phyloP scores from a whole-genome alignment of 2,113 vertebrate species.

The Perca flavescens region DNA sequence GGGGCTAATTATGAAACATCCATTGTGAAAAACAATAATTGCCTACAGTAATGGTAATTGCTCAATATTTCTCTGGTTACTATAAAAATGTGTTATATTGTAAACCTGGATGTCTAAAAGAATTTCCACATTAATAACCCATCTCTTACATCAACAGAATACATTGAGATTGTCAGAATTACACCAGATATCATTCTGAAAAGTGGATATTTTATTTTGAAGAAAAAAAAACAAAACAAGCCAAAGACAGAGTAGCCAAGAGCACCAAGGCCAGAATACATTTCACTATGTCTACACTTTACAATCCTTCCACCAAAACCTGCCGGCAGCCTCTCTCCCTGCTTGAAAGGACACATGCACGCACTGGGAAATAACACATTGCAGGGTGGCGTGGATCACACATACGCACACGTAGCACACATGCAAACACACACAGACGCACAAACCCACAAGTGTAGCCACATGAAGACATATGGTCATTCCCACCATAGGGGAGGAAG shows the following conservation, averaged over 20 bases:
- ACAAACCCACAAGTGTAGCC: conserved; percentile 45
- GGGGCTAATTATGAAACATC: conserved; percentile 39
- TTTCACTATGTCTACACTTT: conserved; percentile 15
- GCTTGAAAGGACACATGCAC: conserved; percentile 55
- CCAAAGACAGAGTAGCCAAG: neutral
- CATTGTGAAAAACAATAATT: conserved; percentile 55
- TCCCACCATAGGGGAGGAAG: conserved; percentile 55
- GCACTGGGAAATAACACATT: conserved; percentile 58
- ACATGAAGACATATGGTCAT: conserved; percentile 74
- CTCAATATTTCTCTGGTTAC: conserved; percentile 43
- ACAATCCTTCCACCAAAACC: conserved; percentile 17
- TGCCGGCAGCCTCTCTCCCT: conserved; percentile 43
- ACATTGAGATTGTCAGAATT: neutral
- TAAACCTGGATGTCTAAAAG: conserved; percentile 7
- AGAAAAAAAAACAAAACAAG: neutral
- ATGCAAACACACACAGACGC: conserved; percentile 13
- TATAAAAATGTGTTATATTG: conserved; percentile 9
- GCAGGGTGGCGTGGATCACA: conserved; percentile 20
- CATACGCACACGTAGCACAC: neutral
- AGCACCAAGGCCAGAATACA: neutral
- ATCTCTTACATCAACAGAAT: neutral
- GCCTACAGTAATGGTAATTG: conserved; percentile 36
- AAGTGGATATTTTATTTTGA: conserved; percentile 4
- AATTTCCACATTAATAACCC: neutral
- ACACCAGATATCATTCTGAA: neutral